Evolutionary conservation across 2,888 invertebrate species (phyloP), one percentile per base, ranked within the genome.

Genomic region (Hirtodrosophila histrioides): DNA sequence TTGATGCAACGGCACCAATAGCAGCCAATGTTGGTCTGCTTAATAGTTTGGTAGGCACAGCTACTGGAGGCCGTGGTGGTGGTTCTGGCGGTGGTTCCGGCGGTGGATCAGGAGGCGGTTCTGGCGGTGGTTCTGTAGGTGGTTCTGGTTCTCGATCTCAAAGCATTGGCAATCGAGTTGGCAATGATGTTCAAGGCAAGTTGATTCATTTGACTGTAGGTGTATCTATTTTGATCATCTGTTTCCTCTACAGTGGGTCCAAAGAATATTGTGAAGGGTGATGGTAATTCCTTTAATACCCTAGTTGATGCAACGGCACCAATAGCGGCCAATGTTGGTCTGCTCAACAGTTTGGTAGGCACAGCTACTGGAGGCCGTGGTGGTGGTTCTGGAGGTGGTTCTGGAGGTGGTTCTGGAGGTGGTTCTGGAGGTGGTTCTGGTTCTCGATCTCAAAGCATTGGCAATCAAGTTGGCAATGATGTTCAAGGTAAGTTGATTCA

Each of bases 101-200:
- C 9, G 53, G 35, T 44, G 9, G 23, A 4, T 11, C 43, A 9
- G 58, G 36, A 7, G 24, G 48, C 12, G 9, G 9, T 33, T 39
- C 35, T 3, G 11, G 41, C 9, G 53, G 35, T 44, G 9, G 23
- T 7, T 11, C 43, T 11, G 58, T 29, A 7, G 24, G 48, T 23
- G 9, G 9, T 27, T 10, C 54, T 33, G 43, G 37, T 17, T 55
- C 45, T 3, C 2, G 36, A 9, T 36, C 43, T 3, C 11, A 3
- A 23, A 56, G 10, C n/a, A 24, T 50, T 6, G 69, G 64, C 10
- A 71, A 60, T 17, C 23, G 23, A 2, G 33, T 63, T 24, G 63
- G 63, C 10, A 74, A 74, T 31, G 2, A 7, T 2, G n/a, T 69
- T 3, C 9, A 8, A 8, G 11, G 74, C 72, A 33, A 69, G 72